phyloP scores from a whole-genome alignment of 2,113 vertebrate genomes.

The Vanacampus margaritifer region DNA sequence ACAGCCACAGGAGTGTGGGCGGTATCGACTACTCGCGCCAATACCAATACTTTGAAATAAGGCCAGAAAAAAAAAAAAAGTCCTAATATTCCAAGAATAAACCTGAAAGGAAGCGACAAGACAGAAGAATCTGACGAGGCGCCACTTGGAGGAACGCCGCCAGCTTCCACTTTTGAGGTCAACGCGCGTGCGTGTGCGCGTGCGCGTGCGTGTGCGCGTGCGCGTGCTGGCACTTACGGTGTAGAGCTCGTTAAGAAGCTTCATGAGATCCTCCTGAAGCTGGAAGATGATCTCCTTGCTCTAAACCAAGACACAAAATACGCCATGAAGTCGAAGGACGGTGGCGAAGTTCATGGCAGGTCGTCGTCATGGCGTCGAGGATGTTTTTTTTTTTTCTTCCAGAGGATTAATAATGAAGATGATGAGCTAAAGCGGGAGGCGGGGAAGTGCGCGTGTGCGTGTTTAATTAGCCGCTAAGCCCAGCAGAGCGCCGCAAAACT shows the following conservation, averaged over 20 bases:
- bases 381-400: conserved; percentile 14
- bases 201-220: not conserved
- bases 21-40: no score
- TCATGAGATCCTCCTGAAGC: conserved; percentile 98
- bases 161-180: no score
- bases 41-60: no score
- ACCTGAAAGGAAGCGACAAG: no score
- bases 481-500: conserved; percentile 9
- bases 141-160: no score
- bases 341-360: conserved; percentile 31
- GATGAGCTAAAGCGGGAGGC: conserved; percentile 47
- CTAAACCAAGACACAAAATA: conserved; percentile 56
- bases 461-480: conserved; percentile 51
- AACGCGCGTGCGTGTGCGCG: no score
- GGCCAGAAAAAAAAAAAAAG: no score
- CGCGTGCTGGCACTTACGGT: conserved; percentile 79
- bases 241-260: conserved; percentile 97
- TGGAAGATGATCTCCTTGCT: conserved; percentile 98
- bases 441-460: conserved; percentile 9
- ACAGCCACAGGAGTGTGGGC: no score
- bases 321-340: not conserved
- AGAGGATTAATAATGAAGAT: conserved; percentile 62
- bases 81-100: no score
- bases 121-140: no score
- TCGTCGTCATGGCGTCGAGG: conserved; percentile 39